phyloP scores from a whole-genome alignment of 2,113 vertebrate genomes.

The Lepus americanus region DNA sequence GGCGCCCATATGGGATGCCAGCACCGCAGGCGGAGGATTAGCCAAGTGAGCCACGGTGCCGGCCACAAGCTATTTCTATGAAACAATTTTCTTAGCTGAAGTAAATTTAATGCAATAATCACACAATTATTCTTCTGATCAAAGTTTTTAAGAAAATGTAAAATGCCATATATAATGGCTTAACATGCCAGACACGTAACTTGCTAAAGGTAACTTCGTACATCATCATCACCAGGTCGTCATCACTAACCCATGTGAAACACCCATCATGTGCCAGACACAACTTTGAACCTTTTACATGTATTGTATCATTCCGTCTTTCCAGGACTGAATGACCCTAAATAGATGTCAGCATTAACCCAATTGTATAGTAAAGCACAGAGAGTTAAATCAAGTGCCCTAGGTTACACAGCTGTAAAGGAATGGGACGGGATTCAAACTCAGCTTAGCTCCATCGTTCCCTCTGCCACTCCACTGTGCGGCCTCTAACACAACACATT shows the following conservation, averaged over 20 bases:
- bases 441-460: background rate
- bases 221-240: background rate
- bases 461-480: background rate
- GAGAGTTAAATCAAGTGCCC: background rate
- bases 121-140: background rate
- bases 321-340: background rate
- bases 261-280: background rate
- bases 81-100: constrained; percentile 35
- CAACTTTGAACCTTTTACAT: background rate
- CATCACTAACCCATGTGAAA: background rate
- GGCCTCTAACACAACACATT: background rate
- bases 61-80: background rate
- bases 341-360: background rate
- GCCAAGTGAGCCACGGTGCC: too few relatives aligned
- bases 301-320: background rate
- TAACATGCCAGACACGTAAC: background rate
- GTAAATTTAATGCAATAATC: background rate
- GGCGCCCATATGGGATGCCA: too few relatives aligned
- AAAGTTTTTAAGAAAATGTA: constrained; percentile 40
- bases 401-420: background rate
- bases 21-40: too few relatives aligned
- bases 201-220: background rate
- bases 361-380: background rate
- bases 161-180: background rate
- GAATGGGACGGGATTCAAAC: background rate